Evolutionary conservation across 2,797 vertebrate species (phyloP).

Genomic region (Astyanax mexicanus): DNA sequence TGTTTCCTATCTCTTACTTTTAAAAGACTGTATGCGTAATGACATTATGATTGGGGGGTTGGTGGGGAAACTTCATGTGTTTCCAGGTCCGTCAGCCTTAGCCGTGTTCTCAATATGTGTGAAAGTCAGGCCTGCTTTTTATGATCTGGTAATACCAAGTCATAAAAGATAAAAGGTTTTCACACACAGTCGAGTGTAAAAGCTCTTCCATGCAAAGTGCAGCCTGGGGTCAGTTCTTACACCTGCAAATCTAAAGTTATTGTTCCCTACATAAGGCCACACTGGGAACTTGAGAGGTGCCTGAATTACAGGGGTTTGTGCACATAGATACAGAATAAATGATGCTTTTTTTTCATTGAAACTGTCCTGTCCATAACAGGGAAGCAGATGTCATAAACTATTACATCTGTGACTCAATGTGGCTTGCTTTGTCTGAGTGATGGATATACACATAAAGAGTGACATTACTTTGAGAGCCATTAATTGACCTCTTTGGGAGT

Average conservation of each 20-base stretch:
- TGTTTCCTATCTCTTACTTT: not conserved
- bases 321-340: not conserved
- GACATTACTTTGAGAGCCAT: too few species aligned
- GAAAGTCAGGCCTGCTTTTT: slow-evolving; percentile 25
- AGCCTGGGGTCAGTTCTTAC: slow-evolving; percentile 11
- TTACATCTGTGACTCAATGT: not conserved
- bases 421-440: not conserved
- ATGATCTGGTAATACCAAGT: slow-evolving; percentile 30
- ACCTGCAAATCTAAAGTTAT: slow-evolving; percentile 9
- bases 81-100: not conserved
- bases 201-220: not conserved
- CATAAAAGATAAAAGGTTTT: slow-evolving; percentile 49
- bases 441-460: not conserved
- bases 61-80: not conserved
- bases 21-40: slow-evolving; percentile 5
- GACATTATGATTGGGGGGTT: not conserved
- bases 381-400: not conserved
- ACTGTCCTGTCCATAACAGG: not conserved
- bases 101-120: slow-evolving; percentile 22
- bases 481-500: not conserved
- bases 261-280: not conserved
- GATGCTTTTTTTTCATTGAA: not conserved
- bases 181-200: slow-evolving; percentile 18
- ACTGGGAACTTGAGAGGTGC: not conserved
- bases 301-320: not conserved